phyloP scores from a whole-genome alignment of 2,113 vertebrate genomes.

The Myiagra hebetior region DNA sequence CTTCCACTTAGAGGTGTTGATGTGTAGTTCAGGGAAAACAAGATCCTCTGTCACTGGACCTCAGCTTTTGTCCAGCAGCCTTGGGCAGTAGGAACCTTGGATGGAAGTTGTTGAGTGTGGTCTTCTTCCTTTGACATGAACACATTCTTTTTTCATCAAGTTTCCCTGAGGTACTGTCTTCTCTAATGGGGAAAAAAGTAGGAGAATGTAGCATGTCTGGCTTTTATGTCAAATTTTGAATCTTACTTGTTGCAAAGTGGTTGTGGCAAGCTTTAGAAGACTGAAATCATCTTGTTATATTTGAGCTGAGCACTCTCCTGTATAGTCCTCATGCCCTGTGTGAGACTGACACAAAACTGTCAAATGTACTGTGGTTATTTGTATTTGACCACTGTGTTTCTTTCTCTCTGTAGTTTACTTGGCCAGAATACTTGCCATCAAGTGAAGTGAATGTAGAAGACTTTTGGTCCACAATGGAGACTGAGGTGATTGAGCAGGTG shows the following conservation, averaged over 20 bases:
- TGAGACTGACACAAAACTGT: neutral
- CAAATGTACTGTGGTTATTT: neutral
- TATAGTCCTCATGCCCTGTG: neutral
- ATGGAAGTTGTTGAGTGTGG: neutral
- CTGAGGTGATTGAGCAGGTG: conserved; percentile 92
- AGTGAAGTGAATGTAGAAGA: conserved; percentile 94
- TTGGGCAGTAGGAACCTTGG: neutral
- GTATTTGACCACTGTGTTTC: neutral
- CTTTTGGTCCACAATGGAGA: conserved; percentile 97
- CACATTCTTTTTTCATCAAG: neutral
- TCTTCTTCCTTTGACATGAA: neutral
- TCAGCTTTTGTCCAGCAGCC: neutral
- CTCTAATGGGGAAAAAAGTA: neutral
- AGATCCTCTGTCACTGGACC: neutral
- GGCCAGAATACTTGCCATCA: conserved; percentile 86
- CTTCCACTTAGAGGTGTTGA: neutral
- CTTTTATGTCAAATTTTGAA: neutral
- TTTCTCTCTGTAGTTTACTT: conserved; percentile 85
- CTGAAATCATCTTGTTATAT: neutral
- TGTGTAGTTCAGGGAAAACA: neutral
- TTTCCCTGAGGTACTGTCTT: neutral
- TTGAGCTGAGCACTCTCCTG: neutral
- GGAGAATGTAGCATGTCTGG: neutral
- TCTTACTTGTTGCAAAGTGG: neutral
- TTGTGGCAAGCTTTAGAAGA: neutral